Evolutionary conservation across 2,797 vertebrate species (phyloP).

Genomic region (Acanthurus tractus): DNA sequence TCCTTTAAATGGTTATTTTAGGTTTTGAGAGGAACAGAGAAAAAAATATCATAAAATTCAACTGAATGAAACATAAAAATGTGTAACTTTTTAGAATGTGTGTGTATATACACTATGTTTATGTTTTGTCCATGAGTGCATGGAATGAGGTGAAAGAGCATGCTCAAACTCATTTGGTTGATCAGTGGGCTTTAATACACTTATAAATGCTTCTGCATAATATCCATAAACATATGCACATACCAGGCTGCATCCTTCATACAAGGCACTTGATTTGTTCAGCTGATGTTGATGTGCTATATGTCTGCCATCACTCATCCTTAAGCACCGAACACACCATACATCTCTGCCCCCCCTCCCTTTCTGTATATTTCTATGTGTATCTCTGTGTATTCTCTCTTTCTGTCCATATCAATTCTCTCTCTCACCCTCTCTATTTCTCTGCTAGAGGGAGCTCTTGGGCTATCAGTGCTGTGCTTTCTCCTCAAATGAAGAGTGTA

Average conservation of each 20-base stretch:
- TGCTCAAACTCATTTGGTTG: slow-evolving; percentile 58
- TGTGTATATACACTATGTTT: slow-evolving; percentile 8
- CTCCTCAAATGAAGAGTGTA: slow-evolving; percentile 45
- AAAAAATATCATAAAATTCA: not conserved
- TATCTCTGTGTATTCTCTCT: slow-evolving; percentile 1
- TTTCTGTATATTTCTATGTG: not conserved
- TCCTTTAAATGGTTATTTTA: not conserved
- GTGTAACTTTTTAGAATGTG: not conserved
- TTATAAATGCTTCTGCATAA: slow-evolving; percentile 21
- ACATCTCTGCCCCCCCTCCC: not conserved
- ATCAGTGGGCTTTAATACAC: slow-evolving; percentile 35
- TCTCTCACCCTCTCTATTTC: slow-evolving; percentile 13
- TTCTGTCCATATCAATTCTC: too few relatives aligned
- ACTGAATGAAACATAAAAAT: not conserved
- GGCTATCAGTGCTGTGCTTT: slow-evolving; percentile 80
- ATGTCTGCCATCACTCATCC: slow-evolving; percentile 35
- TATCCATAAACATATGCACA: slow-evolving; percentile 21
- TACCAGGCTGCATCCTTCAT: slow-evolving; percentile 36
- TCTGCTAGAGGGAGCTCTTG: slow-evolving; percentile 96
- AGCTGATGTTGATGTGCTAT: slow-evolving; percentile 51
- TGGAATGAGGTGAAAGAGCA: slow-evolving; percentile 41
- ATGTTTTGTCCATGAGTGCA: not conserved
- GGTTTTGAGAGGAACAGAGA: not conserved
- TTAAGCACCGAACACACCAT: not conserved
- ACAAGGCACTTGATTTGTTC: slow-evolving; percentile 52